phyloP scores from a whole-genome alignment of 2,888 invertebrate species.

The Capitulum mitella region DNA sequence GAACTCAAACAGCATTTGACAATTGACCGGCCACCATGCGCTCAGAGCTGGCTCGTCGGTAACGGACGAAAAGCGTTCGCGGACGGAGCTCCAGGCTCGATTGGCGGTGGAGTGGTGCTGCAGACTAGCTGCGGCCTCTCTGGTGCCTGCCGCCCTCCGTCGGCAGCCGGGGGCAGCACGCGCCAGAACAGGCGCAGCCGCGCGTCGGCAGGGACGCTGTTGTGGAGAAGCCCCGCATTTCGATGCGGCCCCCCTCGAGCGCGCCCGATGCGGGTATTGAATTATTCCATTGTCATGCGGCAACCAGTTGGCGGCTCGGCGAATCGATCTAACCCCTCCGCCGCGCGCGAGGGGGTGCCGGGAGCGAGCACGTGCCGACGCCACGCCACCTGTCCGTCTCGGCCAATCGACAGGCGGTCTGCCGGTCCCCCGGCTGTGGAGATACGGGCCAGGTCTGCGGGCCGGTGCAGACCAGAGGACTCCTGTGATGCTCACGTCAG shows the following conservation, averaged over 20 bases:
- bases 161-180: not conserved
- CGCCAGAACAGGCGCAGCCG: not conserved
- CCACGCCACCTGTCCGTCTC: conserved; percentile 1
- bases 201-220: not conserved
- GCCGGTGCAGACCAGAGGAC: too few species aligned
- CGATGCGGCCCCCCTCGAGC: not conserved
- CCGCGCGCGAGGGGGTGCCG: not conserved
- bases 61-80: too few species aligned
- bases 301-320: not conserved
- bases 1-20: too few species aligned
- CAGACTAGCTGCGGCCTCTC: too few species aligned
- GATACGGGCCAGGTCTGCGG: too few species aligned
- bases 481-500: too few species aligned
- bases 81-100: too few species aligned
- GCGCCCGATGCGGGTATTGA: not conserved
- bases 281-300: conserved; percentile 6
- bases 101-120: too few species aligned
- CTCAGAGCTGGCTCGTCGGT: too few species aligned
- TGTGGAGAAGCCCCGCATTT: conserved; percentile 6
- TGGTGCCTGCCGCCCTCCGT: too few species aligned
- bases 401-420: not conserved
- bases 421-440: too few species aligned
- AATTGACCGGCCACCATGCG: too few species aligned
- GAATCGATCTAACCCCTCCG: conserved; percentile 4
- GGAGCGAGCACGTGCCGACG: not conserved